Evolutionary conservation across 2,113 vertebrate genomes (phyloP), one percentile per base, ranked within the genome.

Genomic region (Ciconia stormi): DNA sequence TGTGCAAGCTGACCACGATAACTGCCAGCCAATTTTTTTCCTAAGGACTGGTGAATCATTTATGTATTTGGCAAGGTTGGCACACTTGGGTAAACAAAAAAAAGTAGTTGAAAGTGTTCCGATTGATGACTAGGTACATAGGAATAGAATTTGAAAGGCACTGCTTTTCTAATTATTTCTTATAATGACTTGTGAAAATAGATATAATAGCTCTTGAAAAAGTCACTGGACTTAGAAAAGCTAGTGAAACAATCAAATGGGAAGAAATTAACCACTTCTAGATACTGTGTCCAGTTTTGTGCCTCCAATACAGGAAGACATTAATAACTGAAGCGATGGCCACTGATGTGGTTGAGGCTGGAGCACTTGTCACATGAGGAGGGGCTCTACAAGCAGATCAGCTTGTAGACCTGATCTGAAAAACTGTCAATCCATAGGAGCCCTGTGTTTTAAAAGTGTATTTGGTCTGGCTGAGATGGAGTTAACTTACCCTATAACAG

Each of bases 271-370:
- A 42, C 30, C 25, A 32, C 30, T 49, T 84, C 40, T 47, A 42
- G 21, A 27, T 61, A 44, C 25, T n/a, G 6, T 50, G n/a, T 38
- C 13, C 34, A 20, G 17, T 59, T 87, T 88, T 46, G 9, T 63
- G 10, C 10, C 10, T 55, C 30, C 12, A 38, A 10, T 11, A 70
- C 6, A 36, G 13, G 6, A 49, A 62, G n/a, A 34, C 9, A 32
- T 23, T 26, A 32, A 32, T 42, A 55, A 62, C 25, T 29, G 66
- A 71, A 85, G 9, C 0, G 1, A 52, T 44, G 12, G 16, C 23
- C 44, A 62, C 21, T 0, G 1, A 27, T 40, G 15, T 59, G 27
- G 22, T 40, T 2, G 2, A 16, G 11, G 4, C 30, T 47, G 12
- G 15, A 53, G 16, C 12, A n/a, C 6, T 49, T 1, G 1, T 26